Evolutionary conservation across 1,140 invertebrate species (phyloP), one percentile per base, ranked within the genome.

Genomic region (Sarcophaga peregrina): DNA sequence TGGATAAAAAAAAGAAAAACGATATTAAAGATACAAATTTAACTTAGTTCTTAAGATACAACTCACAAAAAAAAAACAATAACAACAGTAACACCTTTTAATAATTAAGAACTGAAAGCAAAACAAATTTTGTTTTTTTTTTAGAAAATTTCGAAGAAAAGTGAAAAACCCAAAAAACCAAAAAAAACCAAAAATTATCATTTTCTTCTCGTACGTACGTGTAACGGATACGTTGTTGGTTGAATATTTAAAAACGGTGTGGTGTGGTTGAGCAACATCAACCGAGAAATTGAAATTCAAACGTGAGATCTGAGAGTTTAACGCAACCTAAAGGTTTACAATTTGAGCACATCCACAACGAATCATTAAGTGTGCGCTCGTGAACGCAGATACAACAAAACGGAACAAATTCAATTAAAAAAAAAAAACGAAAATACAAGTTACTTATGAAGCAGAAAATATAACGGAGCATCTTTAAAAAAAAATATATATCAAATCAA

Each of bases 341-440:
- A 50, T 78, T 78, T 78, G 75, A 50, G 48, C 50, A 78, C 75
- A 78, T 50, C 47, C 50, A 17, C 46, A 78, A 37, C 25, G 25
- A 37, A 78, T 82, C 83, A 84, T 84, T 84, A 72, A 62, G 81
- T 73, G 82, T 84, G 74, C 48, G 81, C 82, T 80, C 83, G 83
- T 80, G 75, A 58, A 81, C 76, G 81, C 72, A 82, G 72, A 82
- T 82, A 83, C 83, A 82, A 74, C 83, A 62, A 58, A 83, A 82
- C 37, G 52, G 75, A 58, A 82, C 9, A 74, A 50, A 37, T 37
- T 37, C n/a, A 82, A 82, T 48, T 37, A 81, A 25, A 37, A 62
- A 20, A 72, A n/a, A 72, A 15, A 48, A 73, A 73, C 17, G 45
- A 47, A 45, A 47, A 62, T 78, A 52, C 11, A 37, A 37, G 25